These are phyloP conservation scores for Neosilurus mollespiculum DNA, from an alignment of 2,797 vertebrate species.

Conservation along the genomic window DNA sequence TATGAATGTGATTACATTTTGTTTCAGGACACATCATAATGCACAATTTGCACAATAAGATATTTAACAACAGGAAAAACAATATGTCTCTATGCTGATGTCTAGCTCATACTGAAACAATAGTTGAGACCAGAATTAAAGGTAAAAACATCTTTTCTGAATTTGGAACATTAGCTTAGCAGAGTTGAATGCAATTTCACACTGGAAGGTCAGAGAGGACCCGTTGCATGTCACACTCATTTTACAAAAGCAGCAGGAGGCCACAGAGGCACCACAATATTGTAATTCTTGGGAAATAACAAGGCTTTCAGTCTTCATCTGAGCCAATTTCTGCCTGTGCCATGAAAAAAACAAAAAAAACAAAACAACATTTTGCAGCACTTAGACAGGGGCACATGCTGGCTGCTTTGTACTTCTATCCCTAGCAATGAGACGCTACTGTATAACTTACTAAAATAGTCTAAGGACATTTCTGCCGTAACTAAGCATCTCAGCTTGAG, in stretches of 20 bases:
- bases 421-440: slow-evolving; percentile 48
- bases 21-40: slow-evolving; percentile 10
- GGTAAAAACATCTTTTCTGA: not conserved
- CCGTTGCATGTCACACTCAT: not conserved
- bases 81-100: slow-evolving; percentile 26
- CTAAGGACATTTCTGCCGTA: slow-evolving; percentile 42
- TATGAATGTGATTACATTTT: slow-evolving; percentile 37
- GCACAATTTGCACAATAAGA: slow-evolving; percentile 13
- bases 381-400: slow-evolving; percentile 42
- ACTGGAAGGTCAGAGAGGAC: slow-evolving; percentile 19
- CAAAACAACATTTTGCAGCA: not conserved
- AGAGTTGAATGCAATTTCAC: slow-evolving; percentile 14
- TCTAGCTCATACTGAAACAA: not conserved
- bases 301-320: slow-evolving; percentile 29
- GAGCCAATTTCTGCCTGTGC: slow-evolving; percentile 5
- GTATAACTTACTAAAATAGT: slow-evolving; percentile 51
- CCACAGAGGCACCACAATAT: slow-evolving; percentile 17
- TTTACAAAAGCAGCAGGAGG: slow-evolving; percentile 10
- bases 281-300: slow-evolving; percentile 31
- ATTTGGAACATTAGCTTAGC: slow-evolving; percentile 12
- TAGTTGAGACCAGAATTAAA: slow-evolving; percentile 1
- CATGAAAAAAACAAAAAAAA: not conserved
- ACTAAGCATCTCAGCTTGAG: slow-evolving; percentile 36
- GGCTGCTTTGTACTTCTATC: slow-evolving; percentile 44
- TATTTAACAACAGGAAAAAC: not conserved